Conservation (phyloP, 1,140 invertebrate genomes). For the Hydropsyche tenuis region DNA sequence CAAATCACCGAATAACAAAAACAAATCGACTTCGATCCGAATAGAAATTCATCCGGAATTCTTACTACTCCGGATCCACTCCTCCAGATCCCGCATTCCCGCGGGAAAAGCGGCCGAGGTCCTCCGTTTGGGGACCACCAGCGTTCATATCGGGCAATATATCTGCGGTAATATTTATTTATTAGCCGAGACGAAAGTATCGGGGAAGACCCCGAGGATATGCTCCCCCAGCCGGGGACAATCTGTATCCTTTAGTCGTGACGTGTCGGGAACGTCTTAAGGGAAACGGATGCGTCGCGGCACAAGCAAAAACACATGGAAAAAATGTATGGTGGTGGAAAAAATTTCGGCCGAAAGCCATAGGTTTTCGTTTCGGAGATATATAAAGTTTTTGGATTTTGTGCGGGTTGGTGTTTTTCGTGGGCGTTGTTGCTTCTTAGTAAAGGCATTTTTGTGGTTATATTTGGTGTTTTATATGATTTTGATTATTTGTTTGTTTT, state of each 20-base stretch:
- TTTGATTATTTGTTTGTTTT: too few species aligned
- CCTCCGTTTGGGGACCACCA: not conserved
- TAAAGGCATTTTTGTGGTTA: too few species aligned
- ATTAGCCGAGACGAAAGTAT: slow-evolving; percentile 43
- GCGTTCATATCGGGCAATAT: slow-evolving; percentile 35
- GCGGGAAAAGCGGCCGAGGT: not conserved
- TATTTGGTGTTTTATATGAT: too few species aligned
- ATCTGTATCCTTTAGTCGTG: slow-evolving; percentile 43
- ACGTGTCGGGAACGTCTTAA: slow-evolving; percentile 39
- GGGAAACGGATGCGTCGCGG: slow-evolving; percentile 33
- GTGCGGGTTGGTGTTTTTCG: too few species aligned
- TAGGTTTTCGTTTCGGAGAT: slow-evolving; percentile 28
- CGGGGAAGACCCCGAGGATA: slow-evolving; percentile 30
- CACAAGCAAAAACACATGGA: not conserved
- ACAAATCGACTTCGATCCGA: too few species aligned
- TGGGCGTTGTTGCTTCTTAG: too few species aligned
- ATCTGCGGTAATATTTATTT: slow-evolving; percentile 46
- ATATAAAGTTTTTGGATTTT: not conserved
- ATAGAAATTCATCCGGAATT: too few species aligned
- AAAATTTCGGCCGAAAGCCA: not conserved
- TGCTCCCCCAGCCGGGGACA: slow-evolving; percentile 32
- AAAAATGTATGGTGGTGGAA: not conserved
- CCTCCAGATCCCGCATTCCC: too few species aligned
- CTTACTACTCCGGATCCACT: too few species aligned
- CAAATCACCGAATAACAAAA: too few species aligned